Percentiles rank a stretch among this genome's conserved stretches.
Conservation (phyloP, 2,113 vertebrate genomes). For the pig (Sus scrofa) region DNA sequence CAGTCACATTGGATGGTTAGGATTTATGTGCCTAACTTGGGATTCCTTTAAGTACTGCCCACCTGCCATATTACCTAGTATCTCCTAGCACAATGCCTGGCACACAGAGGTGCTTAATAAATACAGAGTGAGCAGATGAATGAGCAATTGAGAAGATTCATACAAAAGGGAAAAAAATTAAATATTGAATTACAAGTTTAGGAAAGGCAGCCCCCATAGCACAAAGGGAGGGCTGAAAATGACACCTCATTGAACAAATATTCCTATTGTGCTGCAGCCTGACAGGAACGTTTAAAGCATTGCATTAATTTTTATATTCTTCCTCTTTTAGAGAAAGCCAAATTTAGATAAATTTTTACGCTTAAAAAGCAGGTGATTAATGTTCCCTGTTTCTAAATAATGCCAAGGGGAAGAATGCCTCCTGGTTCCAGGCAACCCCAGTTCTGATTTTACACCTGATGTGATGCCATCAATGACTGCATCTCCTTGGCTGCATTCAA, state of each 20-base stretch:
- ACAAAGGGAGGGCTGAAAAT: neutral
- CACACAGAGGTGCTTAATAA: neutral
- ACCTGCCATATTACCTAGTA: neutral
- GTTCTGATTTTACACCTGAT: neutral
- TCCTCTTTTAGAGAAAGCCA: neutral
- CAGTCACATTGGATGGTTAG: neutral
- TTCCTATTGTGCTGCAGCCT: neutral
- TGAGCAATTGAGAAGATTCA: neutral
- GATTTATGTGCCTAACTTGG: neutral
- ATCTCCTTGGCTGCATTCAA: neutral
- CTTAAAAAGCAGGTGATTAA: neutral
- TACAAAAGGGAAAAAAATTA: neutral
- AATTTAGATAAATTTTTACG: neutral
- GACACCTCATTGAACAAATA: too few species aligned
- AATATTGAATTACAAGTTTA: neutral
- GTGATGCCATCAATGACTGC: neutral
- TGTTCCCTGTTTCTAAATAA: constrained; percentile 44
- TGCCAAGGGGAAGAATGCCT: neutral
- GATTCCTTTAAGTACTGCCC: neutral
- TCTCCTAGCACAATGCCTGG: neutral
- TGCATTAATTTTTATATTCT: neutral
- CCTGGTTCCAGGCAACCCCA: neutral
- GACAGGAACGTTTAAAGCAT: neutral
- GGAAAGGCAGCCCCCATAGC: neutral
- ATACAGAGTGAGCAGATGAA: neutral